A percentile compares a stretch with the other conserved stretches of the same genome.
Evolutionary conservation across 2,888 invertebrate species (phyloP).

Genomic region (Bombylius discolor): DNA sequence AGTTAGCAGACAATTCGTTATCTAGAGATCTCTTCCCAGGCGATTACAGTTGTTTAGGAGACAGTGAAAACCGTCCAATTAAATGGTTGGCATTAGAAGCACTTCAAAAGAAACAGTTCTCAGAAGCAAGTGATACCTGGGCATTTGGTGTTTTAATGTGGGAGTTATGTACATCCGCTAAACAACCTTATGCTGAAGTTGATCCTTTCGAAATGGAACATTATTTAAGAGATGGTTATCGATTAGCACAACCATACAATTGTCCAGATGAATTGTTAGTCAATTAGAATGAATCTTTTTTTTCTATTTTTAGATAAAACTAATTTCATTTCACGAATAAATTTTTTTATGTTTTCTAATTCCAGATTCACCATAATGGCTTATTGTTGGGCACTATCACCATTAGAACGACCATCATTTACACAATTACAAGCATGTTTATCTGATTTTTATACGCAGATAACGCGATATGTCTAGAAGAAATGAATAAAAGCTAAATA

Average conservation of each 20-base stretch:
- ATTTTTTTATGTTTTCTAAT: conserved; percentile 11
- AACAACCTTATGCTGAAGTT: conserved; percentile 80
- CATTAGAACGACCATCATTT: conserved; percentile 72
- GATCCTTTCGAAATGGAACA: conserved; percentile 85
- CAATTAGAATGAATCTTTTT: background rate
- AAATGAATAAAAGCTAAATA: background rate
- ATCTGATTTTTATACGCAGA: conserved; percentile 73
- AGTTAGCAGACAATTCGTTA: conserved; percentile 76
- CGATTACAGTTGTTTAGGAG: conserved; percentile 87
- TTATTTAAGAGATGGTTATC: conserved; percentile 75
- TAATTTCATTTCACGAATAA: background rate
- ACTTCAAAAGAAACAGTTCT: conserved; percentile 65
- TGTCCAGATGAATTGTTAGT: conserved; percentile 94
- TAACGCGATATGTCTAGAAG: conserved; percentile 67
- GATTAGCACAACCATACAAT: conserved; percentile 80
- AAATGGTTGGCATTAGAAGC: conserved; percentile 91
- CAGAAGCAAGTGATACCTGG: conserved; percentile 89
- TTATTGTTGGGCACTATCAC: conserved; percentile 80
- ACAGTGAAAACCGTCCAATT: conserved; percentile 85
- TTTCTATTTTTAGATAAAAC: background rate
- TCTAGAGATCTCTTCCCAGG: conserved; percentile 82
- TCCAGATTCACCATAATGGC: conserved; percentile 79
- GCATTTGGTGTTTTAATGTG: conserved; percentile 88
- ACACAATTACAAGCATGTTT: conserved; percentile 70
- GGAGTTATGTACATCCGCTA: conserved; percentile 84